A percentile compares a stretch with the other conserved stretches of the same genome.
Evolutionary conservation across 2,888 invertebrate genomes (phyloP).

Genomic region (Cosmia pyralina): DNA sequence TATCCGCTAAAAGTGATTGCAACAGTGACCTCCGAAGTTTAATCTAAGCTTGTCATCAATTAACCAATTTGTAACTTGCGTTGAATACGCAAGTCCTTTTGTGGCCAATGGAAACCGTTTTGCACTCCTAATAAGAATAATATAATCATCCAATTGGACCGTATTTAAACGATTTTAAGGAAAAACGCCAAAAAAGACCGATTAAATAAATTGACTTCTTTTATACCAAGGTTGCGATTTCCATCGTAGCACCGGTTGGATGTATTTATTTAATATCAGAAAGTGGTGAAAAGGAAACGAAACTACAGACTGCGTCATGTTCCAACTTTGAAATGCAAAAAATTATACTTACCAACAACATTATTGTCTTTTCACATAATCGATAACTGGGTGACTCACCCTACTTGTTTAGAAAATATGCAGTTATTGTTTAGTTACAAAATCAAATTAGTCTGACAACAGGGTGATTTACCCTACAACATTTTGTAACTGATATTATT

Average conservation of each 20-base stretch:
- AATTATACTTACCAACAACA: neutral
- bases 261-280: conserved; percentile 13
- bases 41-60: conserved; percentile 43
- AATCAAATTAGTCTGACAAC: neutral
- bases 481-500: neutral
- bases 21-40: conserved; percentile 5
- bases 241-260: neutral
- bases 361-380: neutral
- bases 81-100: conserved; percentile 26
- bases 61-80: conserved; percentile 29
- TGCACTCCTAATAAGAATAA: conserved; percentile 15
- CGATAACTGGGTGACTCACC: conserved; percentile 9
- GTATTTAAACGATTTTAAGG: conserved; percentile 5
- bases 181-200: neutral
- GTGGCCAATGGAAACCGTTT: conserved; percentile 17
- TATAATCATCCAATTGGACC: conserved; percentile 11
- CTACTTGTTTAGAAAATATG: neutral
- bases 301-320: neutral
- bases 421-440: neutral
- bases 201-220: conserved; percentile 10
- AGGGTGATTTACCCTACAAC: conserved; percentile 4
- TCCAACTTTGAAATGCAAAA: neutral
- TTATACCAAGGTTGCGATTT: conserved; percentile 5
- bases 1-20: neutral
- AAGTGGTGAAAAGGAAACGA: neutral